Conservation (phyloP, 1,140 invertebrate species). For the Oscheius sp. region DNA sequence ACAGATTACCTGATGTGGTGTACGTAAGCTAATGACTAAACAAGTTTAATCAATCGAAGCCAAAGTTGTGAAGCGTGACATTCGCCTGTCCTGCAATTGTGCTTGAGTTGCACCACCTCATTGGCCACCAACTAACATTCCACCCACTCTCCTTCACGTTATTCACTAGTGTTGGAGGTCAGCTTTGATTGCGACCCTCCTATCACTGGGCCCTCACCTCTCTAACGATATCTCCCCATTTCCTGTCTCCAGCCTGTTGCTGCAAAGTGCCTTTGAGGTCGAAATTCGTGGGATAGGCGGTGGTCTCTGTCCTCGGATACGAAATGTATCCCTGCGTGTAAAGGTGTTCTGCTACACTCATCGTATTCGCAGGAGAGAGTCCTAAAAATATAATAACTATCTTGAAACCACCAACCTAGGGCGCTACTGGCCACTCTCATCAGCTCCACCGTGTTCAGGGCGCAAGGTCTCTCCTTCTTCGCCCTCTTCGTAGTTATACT, state of each 20-base stretch:
- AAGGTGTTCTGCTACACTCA: conserved; percentile 56
- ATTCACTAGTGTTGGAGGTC: too few species aligned
- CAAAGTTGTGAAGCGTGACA: too few species aligned
- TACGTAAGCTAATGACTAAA: too few species aligned
- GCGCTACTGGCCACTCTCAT: conserved; percentile 89
- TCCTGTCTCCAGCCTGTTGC: conserved; percentile 39
- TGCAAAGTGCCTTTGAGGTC: conserved; percentile 69
- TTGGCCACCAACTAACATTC: too few species aligned
- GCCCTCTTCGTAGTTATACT: conserved; percentile 46
- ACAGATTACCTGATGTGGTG: too few species aligned
- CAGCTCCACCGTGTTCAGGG: conserved; percentile 94
- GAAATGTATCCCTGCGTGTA: conserved; percentile 87
- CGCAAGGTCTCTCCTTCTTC: conserved; percentile 69
- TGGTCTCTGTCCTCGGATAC: conserved; percentile 93
- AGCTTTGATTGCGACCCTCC: too few species aligned
- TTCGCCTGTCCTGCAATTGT: too few species aligned
- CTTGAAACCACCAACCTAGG: conserved; percentile 65
- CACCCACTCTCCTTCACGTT: too few species aligned
- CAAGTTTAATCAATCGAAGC: too few species aligned
- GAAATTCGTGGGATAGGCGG: conserved; percentile 90
- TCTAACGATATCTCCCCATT: conserved; percentile 43
- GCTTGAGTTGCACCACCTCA: too few species aligned
- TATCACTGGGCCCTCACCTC: too few species aligned
- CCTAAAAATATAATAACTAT: conserved; percentile 57
- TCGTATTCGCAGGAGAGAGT: conserved; percentile 68